Conservation (phyloP, 2,888 invertebrate species). For the Glyphotaelius pellucidus region DNA sequence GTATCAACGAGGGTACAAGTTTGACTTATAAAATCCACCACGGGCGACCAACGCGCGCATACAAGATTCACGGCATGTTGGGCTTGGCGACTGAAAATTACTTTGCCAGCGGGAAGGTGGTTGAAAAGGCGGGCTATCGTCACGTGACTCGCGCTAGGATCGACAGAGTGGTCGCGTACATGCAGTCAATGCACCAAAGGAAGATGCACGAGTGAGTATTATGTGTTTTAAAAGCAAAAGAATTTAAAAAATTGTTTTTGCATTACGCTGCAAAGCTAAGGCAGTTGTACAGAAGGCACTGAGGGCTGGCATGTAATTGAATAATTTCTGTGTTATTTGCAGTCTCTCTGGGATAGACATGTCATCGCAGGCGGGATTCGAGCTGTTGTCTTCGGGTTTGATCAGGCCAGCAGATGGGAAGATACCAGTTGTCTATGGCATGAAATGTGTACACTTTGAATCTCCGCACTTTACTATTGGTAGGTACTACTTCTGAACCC, state of each 20-base stretch:
- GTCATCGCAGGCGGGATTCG: conserved; percentile 93
- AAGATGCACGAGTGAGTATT: conserved; percentile 88
- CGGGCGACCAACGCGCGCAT: conserved; percentile 83
- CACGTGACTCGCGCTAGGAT: conserved; percentile 84
- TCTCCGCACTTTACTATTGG: conserved; percentile 92
- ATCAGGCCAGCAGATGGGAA: conserved; percentile 85
- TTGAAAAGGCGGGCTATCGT: conserved; percentile 82
- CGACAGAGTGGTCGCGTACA: conserved; percentile 85
- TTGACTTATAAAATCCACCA: conserved; percentile 78
- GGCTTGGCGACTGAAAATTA: conserved; percentile 87
- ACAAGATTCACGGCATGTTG: conserved; percentile 85
- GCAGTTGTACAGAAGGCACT: too few species aligned
- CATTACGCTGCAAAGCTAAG: too few species aligned
- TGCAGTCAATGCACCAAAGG: conserved; percentile 91
- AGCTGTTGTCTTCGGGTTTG: conserved; percentile 89
- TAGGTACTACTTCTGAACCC: conserved; percentile 70
- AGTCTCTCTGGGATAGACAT: conserved; percentile 88
- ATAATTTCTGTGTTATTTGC: conserved; percentile 67
- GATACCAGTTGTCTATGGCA: conserved; percentile 88
- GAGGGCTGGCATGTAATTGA: too few species aligned
- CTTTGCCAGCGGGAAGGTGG: conserved; percentile 83
- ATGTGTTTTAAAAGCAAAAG: conserved; percentile 19
- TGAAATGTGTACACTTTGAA: conserved; percentile 89
- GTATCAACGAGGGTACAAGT: conserved; percentile 82
- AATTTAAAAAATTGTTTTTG: too few species aligned